Base-by-base conservation (phyloP, 2,113 vertebrate species). In the Paraplagusia blochii region DNA sequence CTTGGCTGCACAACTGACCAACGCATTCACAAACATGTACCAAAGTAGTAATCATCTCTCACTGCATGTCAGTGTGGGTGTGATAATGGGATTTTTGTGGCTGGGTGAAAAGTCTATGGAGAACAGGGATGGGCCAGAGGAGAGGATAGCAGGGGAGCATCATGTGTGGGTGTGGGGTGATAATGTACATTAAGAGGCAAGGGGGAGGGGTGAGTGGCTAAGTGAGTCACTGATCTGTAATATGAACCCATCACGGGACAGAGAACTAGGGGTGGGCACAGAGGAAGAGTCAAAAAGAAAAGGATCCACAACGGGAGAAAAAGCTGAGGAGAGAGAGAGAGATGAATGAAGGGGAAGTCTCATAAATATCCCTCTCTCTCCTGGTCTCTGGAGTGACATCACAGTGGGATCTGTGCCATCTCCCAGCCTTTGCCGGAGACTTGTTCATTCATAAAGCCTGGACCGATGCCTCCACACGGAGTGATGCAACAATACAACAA, bases 391-490 rank as follows among this genome's bases (percentile, higher is more conserved):
- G 70, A 68, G 83, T 90, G 89, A 91, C 89, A 90, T 91, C 89
- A 91, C 72, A 65, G 58, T 72, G 81, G 89, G 88, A 87, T 78
- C 71, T 0, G 74, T 76, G 83, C 88, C 85, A 88, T 84, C 83
- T 83, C 67, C 57, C 77, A 72, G 85, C 72, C 78, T 83, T 81
- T 80, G 65, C 61, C 70, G 56, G 69, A 81, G 78, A 86, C 67
- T 83, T 58, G 43, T 87, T 90, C 89, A 91, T 91, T 91, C 89
- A 88, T 85, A 87, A 88, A 88, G 81, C 64, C 76, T 65, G 57
- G 69, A 61, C 80, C 67, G 50, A 75, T 69, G 79, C 74, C 79
- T 81, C 76, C 63, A 53, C 79, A 61, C 70, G 43, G 59, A 72
- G 81, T 88, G 87, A 87, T 90, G 87, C 85, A 90, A 89, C 57